Evolutionary conservation across 53 echinoderm and acorn worm species (phyloP).

Genomic region (Apostichopus leukothele): DNA sequence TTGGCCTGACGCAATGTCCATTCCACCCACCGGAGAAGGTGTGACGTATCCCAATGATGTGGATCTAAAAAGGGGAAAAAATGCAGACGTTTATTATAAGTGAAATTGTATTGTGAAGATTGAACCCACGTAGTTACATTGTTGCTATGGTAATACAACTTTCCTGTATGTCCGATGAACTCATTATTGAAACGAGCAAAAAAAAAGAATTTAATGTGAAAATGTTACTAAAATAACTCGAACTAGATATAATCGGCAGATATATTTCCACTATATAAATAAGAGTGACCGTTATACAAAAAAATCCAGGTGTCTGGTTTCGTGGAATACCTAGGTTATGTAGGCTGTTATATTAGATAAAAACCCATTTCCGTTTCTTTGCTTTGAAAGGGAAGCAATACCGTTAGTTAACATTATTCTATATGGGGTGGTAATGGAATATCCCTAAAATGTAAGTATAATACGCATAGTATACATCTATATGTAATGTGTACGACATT

Average conservation of each 20-base stretch:
- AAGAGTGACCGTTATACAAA: too few relatives aligned
- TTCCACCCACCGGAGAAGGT: slow-evolving; percentile 57
- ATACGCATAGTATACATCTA: too few relatives aligned
- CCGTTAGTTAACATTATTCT: not conserved
- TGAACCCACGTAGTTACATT: too few relatives aligned
- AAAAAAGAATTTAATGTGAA: too few relatives aligned
- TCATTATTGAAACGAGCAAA: too few relatives aligned
- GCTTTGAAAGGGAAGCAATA: not conserved
- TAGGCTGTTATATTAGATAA: not conserved
- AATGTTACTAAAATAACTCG: too few relatives aligned
- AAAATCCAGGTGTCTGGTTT: not conserved
- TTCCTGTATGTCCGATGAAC: too few relatives aligned
- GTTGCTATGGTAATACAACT: too few relatives aligned
- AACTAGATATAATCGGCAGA: too few relatives aligned
- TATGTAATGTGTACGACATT: too few relatives aligned
- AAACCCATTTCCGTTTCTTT: not conserved
- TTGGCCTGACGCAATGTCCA: slow-evolving; percentile 37
- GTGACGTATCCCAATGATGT: slow-evolving; percentile 50
- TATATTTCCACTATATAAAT: too few relatives aligned
- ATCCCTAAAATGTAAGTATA: not conserved
- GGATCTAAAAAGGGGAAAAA: slow-evolving; percentile 51
- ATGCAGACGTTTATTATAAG: not conserved
- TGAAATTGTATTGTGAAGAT: not conserved
- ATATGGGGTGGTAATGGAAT: not conserved
- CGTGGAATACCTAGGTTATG: not conserved